A percentile compares a stretch with the other conserved stretches of the same genome.
These are phyloP conservation scores for Philypnodon macrostomus DNA, from an alignment of 2,797 vertebrate species.

Conservation along the genomic window DNA sequence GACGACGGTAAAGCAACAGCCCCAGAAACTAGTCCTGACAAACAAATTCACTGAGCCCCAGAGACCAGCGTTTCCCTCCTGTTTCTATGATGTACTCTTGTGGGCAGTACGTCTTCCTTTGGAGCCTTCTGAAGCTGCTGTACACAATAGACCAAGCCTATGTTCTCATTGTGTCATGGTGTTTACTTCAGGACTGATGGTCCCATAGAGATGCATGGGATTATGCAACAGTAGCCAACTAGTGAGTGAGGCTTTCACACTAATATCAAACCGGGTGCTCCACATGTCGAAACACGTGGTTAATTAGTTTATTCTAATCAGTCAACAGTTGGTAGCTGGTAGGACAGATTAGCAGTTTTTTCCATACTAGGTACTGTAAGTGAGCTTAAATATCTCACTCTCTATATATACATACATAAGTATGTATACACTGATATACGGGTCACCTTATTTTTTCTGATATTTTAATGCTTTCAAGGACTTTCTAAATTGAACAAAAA, in stretches of 20 bases:
- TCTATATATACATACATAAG: too few species aligned
- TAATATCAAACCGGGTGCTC: background rate
- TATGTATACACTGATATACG: too few species aligned
- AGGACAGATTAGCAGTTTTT: background rate
- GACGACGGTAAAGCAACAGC: constrained; percentile 28
- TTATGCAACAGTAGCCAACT: constrained; percentile 13
- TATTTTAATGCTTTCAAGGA: too few species aligned
- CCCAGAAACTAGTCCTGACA: constrained; percentile 38
- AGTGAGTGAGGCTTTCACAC: constrained; percentile 1
- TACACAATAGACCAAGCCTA: constrained; percentile 7
- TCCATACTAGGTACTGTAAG: too few species aligned
- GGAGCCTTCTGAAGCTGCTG: constrained; percentile 11
- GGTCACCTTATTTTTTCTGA: too few species aligned
- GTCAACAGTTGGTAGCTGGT: constrained; percentile 4
- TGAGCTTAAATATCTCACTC: too few species aligned
- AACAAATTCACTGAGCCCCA: constrained; percentile 15
- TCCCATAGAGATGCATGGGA: constrained; percentile 6
- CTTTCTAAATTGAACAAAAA: too few species aligned
- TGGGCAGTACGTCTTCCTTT: constrained; percentile 10
- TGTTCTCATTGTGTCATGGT: constrained; percentile 23
- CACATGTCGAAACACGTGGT: too few species aligned
- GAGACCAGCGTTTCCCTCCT: constrained; percentile 22
- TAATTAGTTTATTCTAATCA: background rate
- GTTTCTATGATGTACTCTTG: constrained; percentile 20
- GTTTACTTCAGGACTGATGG: constrained; percentile 33